A percentile compares a stretch with the other conserved stretches of the same genome.
phyloP scores from a whole-genome alignment of 2,888 invertebrate species.

The Nebria brevicollis region DNA sequence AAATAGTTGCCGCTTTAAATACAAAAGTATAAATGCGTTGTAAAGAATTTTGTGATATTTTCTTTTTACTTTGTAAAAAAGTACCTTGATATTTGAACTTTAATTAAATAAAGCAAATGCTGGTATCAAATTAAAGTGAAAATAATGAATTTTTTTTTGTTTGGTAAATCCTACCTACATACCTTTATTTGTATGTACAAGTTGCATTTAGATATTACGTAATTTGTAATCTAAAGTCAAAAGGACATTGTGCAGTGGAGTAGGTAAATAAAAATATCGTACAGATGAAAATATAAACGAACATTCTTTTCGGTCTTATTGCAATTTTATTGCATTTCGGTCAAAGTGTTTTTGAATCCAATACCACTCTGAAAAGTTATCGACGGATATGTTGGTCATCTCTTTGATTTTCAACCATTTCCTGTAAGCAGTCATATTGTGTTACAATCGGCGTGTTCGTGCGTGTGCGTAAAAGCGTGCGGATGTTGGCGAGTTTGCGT shows the following conservation, averaged over 20 bases:
- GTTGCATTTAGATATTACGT: background rate
- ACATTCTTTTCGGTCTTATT: background rate
- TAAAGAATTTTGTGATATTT: too few species aligned
- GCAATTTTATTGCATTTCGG: background rate
- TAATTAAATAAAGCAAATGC: too few species aligned
- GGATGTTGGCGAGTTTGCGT: background rate
- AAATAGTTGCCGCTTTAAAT: too few species aligned
- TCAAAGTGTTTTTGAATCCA: background rate
- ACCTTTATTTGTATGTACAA: background rate
- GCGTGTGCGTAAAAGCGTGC: background rate
- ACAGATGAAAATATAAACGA: background rate
- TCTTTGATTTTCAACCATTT: background rate
- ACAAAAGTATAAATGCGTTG: too few species aligned
- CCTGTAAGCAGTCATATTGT: background rate
- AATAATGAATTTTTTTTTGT: too few species aligned
- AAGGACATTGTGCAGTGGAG: too few species aligned
- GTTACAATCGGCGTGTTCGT: background rate
- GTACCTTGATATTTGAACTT: too few species aligned
- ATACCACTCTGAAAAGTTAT: background rate
- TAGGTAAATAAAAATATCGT: background rate
- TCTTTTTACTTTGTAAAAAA: too few species aligned
- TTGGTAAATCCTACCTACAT: background rate
- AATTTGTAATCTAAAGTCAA: background rate
- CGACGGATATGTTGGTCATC: slow-evolving; percentile 1
- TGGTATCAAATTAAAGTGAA: too few species aligned